Percentiles rank a stretch among this genome's conserved stretches.
Conservation (phyloP, 2,888 invertebrate species). For the Phrixothrix hirtus region DNA sequence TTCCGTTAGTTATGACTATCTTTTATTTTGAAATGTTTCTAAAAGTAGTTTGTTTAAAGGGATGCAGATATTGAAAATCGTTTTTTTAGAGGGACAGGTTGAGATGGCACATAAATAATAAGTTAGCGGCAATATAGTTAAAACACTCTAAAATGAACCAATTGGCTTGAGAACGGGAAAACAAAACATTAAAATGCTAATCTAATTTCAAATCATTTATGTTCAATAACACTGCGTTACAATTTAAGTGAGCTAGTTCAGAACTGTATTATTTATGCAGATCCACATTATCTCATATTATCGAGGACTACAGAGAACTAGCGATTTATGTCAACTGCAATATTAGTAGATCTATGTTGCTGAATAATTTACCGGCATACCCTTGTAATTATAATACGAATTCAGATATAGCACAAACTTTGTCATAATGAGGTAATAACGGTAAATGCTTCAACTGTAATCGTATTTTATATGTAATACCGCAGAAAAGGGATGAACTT, state of each 20-base stretch:
- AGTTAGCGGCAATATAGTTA: neutral
- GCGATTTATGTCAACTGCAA: slow-evolving; percentile 20
- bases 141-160: no score
- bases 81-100: neutral
- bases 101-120: neutral
- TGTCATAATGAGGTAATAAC: slow-evolving; percentile 16
- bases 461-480: slow-evolving; percentile 9
- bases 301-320: slow-evolving; percentile 18
- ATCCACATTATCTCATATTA: slow-evolving; percentile 17
- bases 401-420: slow-evolving; percentile 9
- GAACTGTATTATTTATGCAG: slow-evolving; percentile 20
- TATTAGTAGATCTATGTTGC: slow-evolving; percentile 12
- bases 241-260: slow-evolving; percentile 2
- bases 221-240: slow-evolving; percentile 7
- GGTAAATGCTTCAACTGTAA: slow-evolving; percentile 8
- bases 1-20: no score
- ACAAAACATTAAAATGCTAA: no score
- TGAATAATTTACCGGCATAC: slow-evolving; percentile 15
- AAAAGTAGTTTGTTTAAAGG: no score
- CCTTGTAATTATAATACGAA: slow-evolving; percentile 4
- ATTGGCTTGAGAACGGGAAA: no score
- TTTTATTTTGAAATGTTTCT: neutral
- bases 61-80: no score
- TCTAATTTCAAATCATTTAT: neutral
- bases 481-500: slow-evolving; percentile 3